These are phyloP conservation scores for Hofmannophila pseudospretella DNA, from an alignment of 2,888 invertebrate species.

Conservation along the genomic window DNA sequence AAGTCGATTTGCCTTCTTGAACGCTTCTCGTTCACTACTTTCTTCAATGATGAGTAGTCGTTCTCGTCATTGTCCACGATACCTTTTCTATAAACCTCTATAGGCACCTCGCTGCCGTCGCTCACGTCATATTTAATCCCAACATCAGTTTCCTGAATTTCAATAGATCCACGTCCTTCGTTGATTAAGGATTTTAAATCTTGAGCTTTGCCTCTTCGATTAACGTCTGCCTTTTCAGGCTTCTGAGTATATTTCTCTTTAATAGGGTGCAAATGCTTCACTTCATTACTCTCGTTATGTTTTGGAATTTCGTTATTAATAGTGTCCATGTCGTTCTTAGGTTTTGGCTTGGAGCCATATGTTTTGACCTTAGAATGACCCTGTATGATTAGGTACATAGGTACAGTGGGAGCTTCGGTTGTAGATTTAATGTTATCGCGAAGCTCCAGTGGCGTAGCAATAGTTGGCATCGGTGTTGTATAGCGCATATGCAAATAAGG, in stretches of 20 bases:
- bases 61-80: constrained; percentile 77
- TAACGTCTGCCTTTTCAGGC: constrained; percentile 33
- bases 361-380: constrained; percentile 92
- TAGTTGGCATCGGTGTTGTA: constrained; percentile 68
- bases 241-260: constrained; percentile 53
- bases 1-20: constrained; percentile 54
- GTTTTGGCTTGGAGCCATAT: constrained; percentile 81
- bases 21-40: constrained; percentile 29
- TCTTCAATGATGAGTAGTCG: constrained; percentile 34
- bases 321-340: constrained; percentile 42
- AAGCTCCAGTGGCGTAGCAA: constrained; percentile 61
- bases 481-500: constrained; percentile 67
- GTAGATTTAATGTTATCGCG: constrained; percentile 36
- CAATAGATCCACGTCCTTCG: constrained; percentile 66
- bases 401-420: constrained; percentile 74
- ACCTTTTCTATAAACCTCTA: constrained; percentile 79
- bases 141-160: constrained; percentile 77
- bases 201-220: constrained; percentile 47
- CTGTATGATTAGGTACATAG: constrained; percentile 88
- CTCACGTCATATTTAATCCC: constrained; percentile 78
- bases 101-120: constrained; percentile 67
- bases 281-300: constrained; percentile 68
- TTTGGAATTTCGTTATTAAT: constrained; percentile 73
- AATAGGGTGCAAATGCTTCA: constrained; percentile 76
- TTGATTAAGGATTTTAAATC: constrained; percentile 58